Percentiles rank a stretch among this genome's conserved stretches.
phyloP scores from a whole-genome alignment of 2,797 vertebrate genomes.

The Petrocephalus sullivani region DNA sequence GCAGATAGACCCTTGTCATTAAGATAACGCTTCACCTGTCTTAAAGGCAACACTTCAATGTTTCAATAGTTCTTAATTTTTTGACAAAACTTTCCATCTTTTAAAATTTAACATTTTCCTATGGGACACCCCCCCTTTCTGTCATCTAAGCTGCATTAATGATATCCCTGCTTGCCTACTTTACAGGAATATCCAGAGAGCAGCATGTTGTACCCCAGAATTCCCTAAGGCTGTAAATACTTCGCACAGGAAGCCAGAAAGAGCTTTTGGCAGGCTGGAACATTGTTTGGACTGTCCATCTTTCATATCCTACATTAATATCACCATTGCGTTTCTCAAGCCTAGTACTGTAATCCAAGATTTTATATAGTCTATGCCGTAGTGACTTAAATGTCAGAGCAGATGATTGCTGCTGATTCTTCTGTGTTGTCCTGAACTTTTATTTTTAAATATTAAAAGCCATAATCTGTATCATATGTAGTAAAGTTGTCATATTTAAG shows the following conservation, averaged over 20 bases:
- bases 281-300: background rate
- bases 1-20: background rate
- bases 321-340: background rate
- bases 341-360: conserved; percentile 7
- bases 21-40: background rate
- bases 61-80: background rate
- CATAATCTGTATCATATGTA: conserved; percentile 27
- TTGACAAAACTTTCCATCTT: background rate
- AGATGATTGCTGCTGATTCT: conserved; percentile 20
- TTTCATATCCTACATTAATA: background rate
- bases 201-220: conserved; percentile 65
- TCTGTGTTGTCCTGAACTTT: conserved; percentile 23
- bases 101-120: background rate
- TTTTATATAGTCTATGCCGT: conserved; percentile 11
- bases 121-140: background rate
- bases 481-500: conserved; percentile 24
- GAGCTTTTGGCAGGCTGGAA: background rate
- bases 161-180: background rate
- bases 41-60: background rate
- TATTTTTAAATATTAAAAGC: conserved; percentile 39
- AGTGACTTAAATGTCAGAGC: conserved; percentile 1
- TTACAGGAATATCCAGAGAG: conserved; percentile 51
- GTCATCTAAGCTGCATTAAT: background rate
- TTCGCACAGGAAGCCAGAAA: background rate
- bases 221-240: conserved; percentile 60